Base-by-base conservation (phyloP, 2,888 invertebrate species). In the Chrysolina americana region DNA sequence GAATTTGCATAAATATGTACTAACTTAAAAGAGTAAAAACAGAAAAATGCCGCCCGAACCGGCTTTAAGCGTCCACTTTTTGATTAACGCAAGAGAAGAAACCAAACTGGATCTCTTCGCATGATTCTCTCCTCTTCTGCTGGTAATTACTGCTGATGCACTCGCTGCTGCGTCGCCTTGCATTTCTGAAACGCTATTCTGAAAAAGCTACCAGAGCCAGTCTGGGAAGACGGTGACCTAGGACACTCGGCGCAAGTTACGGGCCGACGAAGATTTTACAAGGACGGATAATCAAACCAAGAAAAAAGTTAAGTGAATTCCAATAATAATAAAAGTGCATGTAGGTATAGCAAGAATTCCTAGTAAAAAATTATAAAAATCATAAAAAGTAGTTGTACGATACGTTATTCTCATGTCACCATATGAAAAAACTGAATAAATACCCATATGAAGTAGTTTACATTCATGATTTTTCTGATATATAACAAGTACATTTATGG, bases 1-100 rank as follows among this genome's bases (percentile, higher is more conserved):
- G 56, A 56, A 80, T 81, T 78, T 81, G 80, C 80, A 80, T 81
- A 80, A 81, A 81, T 80, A 81, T 80, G 79, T 77, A 75, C 77
- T 73, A 74, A 68, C 70, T 70, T 74, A 75, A 81, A 76, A 79
- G 79, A 78, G 79, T 75, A 81, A 78, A 81, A 80, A 80, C 75
- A 71, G 69, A 79, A 79, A 78, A 76, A 79, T 76, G 71, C 59
- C 65, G 73, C 73, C 62, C 69, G 74, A 76, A 80, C 80, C 79
- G 79, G 80, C 78, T 77, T 69, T 69, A 53, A n/a, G 68, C 36
- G 74, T 71, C 79, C 75, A 74, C 76, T 80, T 79, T 81, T 81
- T 80, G 79, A 79, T 80, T 77, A 80, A 78, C 73, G 77, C 75
- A 75, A 65, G 56, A 56, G 50, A 80, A 81, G 78, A 77, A 79